These are phyloP conservation scores for Tetanocera ferruginea DNA, from an alignment of 2,888 invertebrate species.

Conservation along the genomic window DNA sequence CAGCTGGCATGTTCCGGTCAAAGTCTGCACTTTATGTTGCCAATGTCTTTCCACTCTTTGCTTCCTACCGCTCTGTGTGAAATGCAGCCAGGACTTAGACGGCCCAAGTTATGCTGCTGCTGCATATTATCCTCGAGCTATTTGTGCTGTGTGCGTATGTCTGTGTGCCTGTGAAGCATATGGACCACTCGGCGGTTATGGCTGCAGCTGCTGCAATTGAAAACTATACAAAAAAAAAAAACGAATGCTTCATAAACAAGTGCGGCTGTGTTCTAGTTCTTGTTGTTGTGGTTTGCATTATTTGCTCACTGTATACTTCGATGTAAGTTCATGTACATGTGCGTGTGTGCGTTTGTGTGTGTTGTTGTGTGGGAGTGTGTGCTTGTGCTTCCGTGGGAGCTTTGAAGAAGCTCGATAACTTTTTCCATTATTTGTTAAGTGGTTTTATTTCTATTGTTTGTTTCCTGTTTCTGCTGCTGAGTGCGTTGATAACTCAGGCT, in stretches of 20 bases:
- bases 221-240: background rate
- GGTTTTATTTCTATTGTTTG: too few species aligned
- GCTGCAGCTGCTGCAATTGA: slow-evolving; percentile 21
- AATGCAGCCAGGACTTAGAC: background rate
- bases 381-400: background rate
- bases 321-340: background rate
- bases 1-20: background rate
- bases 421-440: too few species aligned
- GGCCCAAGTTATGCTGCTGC: background rate
- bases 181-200: slow-evolving; percentile 13
- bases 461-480: too few species aligned
- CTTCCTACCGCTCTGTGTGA: background rate
- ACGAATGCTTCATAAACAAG: slow-evolving; percentile 9
- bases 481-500: too few species aligned
- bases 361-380: background rate
- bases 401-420: too few species aligned
- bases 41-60: background rate
- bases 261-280: background rate
- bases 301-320: background rate
- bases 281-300: slow-evolving; percentile 3
- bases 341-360: background rate
- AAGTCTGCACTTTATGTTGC: too few species aligned
- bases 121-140: background rate
- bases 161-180: background rate
- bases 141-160: background rate